phyloP scores from a whole-genome alignment of 1,140 invertebrate species.

The Hylaeus anthracinus region DNA sequence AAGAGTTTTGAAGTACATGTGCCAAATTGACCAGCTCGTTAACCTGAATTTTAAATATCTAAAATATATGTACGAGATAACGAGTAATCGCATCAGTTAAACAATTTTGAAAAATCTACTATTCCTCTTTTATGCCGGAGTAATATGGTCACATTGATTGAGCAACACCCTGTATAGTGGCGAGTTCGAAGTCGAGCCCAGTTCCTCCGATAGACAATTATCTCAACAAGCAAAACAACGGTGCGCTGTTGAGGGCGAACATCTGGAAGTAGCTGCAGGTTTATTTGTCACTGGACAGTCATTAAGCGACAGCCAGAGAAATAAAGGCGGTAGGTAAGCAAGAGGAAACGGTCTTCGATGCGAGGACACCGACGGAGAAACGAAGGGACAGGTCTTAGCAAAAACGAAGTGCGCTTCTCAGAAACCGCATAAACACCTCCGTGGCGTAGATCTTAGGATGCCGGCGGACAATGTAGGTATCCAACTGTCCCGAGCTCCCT shows the following conservation, averaged over 20 bases:
- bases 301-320: conserved; percentile 61
- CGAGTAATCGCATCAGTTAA: too few relatives aligned
- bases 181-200: conserved; percentile 29
- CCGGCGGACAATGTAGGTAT: conserved; percentile 61
- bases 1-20: too few relatives aligned
- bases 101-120: too few relatives aligned
- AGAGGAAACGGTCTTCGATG: conserved; percentile 54
- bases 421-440: conserved; percentile 68
- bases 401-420: conserved; percentile 67
- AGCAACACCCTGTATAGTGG: not conserved
- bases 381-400: conserved; percentile 49
- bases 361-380: conserved; percentile 49
- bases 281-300: conserved; percentile 71
- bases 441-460: conserved; percentile 65
- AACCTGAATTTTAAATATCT: too few relatives aligned
- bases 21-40: too few relatives aligned
- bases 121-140: not conserved
- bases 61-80: too few relatives aligned
- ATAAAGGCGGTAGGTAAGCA: conserved; percentile 58
- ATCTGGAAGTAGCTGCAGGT: conserved; percentile 58
- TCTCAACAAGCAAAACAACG: conserved; percentile 65
- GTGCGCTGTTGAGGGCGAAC: conserved; percentile 48
- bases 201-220: conserved; percentile 68
- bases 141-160: too few relatives aligned
- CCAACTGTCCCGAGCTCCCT: conserved; percentile 53